Evolutionary conservation across 1,140 invertebrate species (phyloP).

Genomic region (Caenorhabditis briggsae): DNA sequence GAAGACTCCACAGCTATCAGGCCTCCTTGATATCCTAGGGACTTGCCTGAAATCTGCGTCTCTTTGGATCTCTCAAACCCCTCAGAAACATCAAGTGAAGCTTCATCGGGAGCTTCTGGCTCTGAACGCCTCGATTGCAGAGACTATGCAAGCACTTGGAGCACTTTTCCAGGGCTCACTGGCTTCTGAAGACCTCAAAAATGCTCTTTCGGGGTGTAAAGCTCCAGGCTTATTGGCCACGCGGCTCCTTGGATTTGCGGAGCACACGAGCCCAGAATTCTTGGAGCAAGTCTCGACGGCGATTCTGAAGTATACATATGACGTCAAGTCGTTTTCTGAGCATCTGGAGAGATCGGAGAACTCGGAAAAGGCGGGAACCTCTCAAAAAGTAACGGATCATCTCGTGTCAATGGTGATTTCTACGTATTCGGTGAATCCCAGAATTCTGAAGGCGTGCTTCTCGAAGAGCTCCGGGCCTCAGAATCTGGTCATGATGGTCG

Average conservation of each 20-base stretch:
- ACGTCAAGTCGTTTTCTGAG: neutral
- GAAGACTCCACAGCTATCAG: neutral
- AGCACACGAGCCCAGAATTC: neutral
- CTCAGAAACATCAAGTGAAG: neutral
- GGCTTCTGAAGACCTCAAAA: neutral
- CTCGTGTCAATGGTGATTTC: neutral
- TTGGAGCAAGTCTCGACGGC: neutral
- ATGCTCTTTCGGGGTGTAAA: neutral
- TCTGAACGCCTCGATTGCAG: neutral
- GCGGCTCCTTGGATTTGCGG: neutral
- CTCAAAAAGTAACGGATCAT: neutral
- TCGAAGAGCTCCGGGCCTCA: neutral
- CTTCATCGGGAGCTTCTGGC: neutral
- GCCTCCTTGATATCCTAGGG: neutral
- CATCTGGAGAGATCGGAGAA: neutral
- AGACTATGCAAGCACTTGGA: neutral
- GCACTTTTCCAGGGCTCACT: neutral
- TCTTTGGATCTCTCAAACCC: neutral
- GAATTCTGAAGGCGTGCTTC: neutral
- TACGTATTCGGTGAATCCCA: neutral
- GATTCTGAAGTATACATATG: neutral
- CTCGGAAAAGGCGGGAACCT: neutral
- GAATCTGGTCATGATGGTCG: neutral
- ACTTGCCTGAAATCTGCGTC: neutral
- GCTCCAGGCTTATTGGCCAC: conserved; percentile 14